Evolutionary conservation across 2,797 vertebrate genomes (phyloP).

Genomic region (Anas capensis): DNA sequence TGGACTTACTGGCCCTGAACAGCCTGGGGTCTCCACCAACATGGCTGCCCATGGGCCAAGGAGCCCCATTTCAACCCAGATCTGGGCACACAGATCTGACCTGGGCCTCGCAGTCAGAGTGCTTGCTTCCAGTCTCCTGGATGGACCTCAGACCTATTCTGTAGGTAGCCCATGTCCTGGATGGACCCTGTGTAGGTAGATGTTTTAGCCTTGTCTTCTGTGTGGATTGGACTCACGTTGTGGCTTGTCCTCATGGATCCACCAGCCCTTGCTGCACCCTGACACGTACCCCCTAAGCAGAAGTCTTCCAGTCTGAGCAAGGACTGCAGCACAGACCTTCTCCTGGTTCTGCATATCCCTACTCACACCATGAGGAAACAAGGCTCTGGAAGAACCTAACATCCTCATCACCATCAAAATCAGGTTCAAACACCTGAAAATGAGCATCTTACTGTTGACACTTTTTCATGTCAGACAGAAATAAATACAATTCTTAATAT

Average conservation of each 20-base stretch:
- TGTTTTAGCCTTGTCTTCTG: not conserved
- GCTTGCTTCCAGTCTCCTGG: not conserved
- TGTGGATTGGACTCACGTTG: not conserved
- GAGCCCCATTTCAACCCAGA: not conserved
- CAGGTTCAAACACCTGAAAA: not conserved
- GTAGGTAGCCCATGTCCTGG: not conserved
- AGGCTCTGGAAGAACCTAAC: not conserved
- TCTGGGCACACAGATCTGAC: not conserved
- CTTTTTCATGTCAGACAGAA: not conserved
- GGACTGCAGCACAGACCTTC: not conserved
- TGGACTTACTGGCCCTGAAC: not conserved
- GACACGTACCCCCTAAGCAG: not conserved
- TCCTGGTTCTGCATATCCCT: accelerated
- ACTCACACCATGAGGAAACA: not conserved
- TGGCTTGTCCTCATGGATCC: not conserved
- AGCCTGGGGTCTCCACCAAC: not conserved
- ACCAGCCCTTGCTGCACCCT: not conserved
- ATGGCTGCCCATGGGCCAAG: not conserved
- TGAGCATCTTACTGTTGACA: not conserved
- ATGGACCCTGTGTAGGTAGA: not conserved
- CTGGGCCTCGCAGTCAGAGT: not conserved
- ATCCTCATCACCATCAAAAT: not conserved
- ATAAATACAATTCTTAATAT: not conserved
- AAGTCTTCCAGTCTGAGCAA: not conserved
- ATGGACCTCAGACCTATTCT: not conserved